phyloP scores from a whole-genome alignment of 2,797 vertebrate species.

The Siniperca undulata region DNA sequence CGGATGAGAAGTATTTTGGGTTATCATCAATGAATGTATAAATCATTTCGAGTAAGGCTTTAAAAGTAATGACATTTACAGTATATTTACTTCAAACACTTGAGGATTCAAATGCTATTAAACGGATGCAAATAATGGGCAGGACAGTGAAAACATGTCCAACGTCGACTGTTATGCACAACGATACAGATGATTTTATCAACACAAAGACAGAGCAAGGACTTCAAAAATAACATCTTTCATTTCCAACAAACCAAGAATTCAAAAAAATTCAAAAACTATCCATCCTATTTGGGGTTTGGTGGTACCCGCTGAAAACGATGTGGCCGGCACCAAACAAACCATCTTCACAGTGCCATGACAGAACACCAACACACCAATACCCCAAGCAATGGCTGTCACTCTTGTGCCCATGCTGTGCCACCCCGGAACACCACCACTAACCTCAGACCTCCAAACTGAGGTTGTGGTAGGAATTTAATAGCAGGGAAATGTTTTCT shows the following conservation, averaged over 20 bases:
- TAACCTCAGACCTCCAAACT: conserved; percentile 42
- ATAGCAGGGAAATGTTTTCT: conserved; percentile 14
- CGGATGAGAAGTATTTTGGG: conserved; percentile 46
- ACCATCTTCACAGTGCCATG: conserved; percentile 29
- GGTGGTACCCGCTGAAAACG: conserved; percentile 19
- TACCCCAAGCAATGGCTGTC: conserved; percentile 38
- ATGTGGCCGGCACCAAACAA: conserved; percentile 37
- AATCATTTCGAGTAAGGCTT: conserved; percentile 22
- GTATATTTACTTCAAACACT: conserved; percentile 7
- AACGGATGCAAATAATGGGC: not conserved
- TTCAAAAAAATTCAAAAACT: not conserved
- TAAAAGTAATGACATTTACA: conserved; percentile 30
- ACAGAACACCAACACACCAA: conserved; percentile 49
- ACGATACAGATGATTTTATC: not conserved
- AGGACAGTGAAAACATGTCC: conserved; percentile 3
- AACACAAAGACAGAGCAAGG: not conserved
- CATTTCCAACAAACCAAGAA: conserved; percentile 17
- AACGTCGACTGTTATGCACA: not conserved
- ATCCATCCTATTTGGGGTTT: not conserved
- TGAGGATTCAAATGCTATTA: conserved; percentile 6
- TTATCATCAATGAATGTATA: conserved; percentile 34
- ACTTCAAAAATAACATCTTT: conserved; percentile 6
- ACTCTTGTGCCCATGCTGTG: conserved; percentile 29
- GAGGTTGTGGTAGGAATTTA: conserved; percentile 22
- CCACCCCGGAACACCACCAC: conserved; percentile 41